A percentile compares a stretch with the other conserved stretches of the same genome.
These are phyloP conservation scores for Trialeurodes vaporariorum DNA, from an alignment of 1,140 invertebrate species.

Conservation along the genomic window DNA sequence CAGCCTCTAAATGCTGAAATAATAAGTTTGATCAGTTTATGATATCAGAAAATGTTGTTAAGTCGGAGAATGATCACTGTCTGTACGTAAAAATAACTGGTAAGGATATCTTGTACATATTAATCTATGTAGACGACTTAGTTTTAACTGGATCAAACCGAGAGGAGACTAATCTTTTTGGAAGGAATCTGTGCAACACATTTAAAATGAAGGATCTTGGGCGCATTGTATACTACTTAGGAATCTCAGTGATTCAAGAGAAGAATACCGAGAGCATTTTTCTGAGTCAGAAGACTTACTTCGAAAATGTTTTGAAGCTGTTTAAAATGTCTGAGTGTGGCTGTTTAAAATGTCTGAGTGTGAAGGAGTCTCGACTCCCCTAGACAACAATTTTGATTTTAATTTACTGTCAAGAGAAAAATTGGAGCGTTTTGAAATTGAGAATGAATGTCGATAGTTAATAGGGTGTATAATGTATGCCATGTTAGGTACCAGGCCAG, in stretches of 20 bases:
- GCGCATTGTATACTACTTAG: slow-evolving; percentile 2
- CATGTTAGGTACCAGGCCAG: slow-evolving; percentile 15
- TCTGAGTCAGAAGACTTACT: slow-evolving; percentile 6
- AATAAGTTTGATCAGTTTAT: slow-evolving; percentile 10
- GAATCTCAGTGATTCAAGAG: slow-evolving; percentile 16
- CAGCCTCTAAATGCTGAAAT: slow-evolving; percentile 10
- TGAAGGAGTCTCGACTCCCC: slow-evolving; percentile 7
- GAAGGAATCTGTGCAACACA: neutral
- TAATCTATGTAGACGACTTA: slow-evolving; percentile 16
- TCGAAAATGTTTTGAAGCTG: slow-evolving; percentile 1
- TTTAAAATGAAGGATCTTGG: slow-evolving; percentile 12
- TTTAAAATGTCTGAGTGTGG: slow-evolving; percentile 11
- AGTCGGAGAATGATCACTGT: slow-evolving; percentile 9
- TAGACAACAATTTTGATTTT: too few relatives aligned
- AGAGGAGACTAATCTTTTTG: neutral
- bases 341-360: slow-evolving; percentile 10
- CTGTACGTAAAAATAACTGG: slow-evolving; percentile 4
- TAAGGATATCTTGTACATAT: neutral
- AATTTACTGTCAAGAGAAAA: too few relatives aligned
- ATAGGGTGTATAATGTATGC: slow-evolving; percentile 18
- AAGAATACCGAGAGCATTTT: neutral
- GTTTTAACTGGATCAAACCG: slow-evolving; percentile 2
- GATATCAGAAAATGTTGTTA: slow-evolving; percentile 23
- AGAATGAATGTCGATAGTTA: slow-evolving; percentile 5
- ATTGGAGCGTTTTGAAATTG: too few relatives aligned